Base-by-base conservation (phyloP, 2,888 invertebrate species). In the Chironomus tentans region DNA sequence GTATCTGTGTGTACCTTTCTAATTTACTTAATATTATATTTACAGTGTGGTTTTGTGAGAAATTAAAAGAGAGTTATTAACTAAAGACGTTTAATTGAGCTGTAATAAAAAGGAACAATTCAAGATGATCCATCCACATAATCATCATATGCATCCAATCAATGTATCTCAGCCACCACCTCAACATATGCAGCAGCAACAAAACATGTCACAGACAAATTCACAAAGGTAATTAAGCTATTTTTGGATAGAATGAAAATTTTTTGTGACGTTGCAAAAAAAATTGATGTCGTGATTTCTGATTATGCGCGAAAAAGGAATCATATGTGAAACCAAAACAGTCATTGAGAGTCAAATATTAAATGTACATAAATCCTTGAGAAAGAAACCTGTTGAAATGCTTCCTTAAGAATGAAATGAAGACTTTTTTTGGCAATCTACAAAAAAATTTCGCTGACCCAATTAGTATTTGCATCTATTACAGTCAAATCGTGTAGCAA, bases 141-240 rank as follows among this genome's bases (percentile, higher is more conserved):
- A 74, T 28, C n/a, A 22, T 50, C 24, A 46, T 28, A 74, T 68
- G 72, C 72, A 72, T 72, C 72, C 13, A 46, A 74, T 74, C 5
- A 74, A 68, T 62, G 74, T 74, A 1, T 74, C 74, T 3, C 74
- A 74, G 24, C 74, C 74, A 18, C 74, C 74, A 21, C 71, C 71
- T 12, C 73, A 61, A n/a, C 61, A 72, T 7, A 10, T 38, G 38
- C 38, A 38, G 2, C 72, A 28, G 7, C 61, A 70, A 12, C 70
- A 70, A 70, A 61, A 21, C 18, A 28, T 56, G 47, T 47, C 46
- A 15, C 73, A 61, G 15, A 28, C 46, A 47, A 74, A 74, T 24
- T 24, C 62, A 22, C 74, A 74, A 47, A 74, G 74, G 74, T 74
- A 47, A 56, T 4, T 38, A 38, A 38, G 38, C 1, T 38, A 38